Percentiles rank a stretch among this genome's conserved stretches.
Conservation (phyloP, 2,113 vertebrate genomes). For the Corythoichthys intestinalis region DNA sequence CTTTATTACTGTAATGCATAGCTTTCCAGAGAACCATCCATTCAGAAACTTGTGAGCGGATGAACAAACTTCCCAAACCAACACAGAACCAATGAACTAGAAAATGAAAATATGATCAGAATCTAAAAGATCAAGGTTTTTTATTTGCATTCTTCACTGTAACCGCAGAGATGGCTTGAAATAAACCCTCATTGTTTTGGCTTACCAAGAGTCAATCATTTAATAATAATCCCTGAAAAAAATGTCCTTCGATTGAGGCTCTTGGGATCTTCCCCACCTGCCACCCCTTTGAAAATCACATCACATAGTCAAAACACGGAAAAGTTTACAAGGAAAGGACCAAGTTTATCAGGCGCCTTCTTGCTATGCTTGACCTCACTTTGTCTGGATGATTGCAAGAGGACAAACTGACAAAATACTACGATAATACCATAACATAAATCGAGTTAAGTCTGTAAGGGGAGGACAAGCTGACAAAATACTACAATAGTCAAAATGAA, state of each 20-base stretch:
- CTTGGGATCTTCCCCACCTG: constrained; percentile 10
- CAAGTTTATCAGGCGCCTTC: constrained; percentile 11
- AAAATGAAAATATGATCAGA: too few species aligned
- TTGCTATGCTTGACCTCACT: constrained; percentile 5
- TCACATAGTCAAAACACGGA: constrained; percentile 19
- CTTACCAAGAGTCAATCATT: background rate
- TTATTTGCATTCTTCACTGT: background rate
- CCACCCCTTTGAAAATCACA: background rate
- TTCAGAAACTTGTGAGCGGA: too few species aligned
- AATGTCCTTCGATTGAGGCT: background rate
- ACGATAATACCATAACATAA: too few species aligned
- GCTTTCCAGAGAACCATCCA: too few species aligned
- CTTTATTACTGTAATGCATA: too few species aligned
- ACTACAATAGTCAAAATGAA: too few species aligned
- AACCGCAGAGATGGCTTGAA: background rate
- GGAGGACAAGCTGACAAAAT: too few species aligned
- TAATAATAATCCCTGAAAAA: background rate
- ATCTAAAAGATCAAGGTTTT: background rate
- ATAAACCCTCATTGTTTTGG: background rate
- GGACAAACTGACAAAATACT: background rate
- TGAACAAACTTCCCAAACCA: background rate
- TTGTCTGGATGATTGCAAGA: background rate
- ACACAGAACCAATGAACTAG: background rate
- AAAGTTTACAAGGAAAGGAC: constrained; percentile 17
- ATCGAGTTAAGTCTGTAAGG: too few species aligned